Evolutionary conservation across 2,113 vertebrate genomes (phyloP), one percentile per base, ranked within the genome.

Genomic region (Mesembrinibis cayennensis): DNA sequence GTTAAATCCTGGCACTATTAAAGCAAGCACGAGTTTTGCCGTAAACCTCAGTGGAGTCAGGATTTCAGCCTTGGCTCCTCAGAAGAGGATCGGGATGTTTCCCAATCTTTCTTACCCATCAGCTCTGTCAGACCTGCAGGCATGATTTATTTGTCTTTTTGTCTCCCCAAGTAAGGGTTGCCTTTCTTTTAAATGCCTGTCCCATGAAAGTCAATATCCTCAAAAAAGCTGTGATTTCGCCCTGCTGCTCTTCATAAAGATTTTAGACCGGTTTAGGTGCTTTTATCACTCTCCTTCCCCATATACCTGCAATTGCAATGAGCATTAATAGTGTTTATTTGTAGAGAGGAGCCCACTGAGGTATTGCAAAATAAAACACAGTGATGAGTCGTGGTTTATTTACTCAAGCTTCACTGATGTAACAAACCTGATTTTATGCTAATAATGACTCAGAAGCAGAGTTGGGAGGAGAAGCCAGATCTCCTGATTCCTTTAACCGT

Each of bases 351-450:
- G 87, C 93, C 96, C 93, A 94, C 89, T 96, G 82, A 90, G 81
- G 67, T 89, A 73, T 97, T 97, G 94, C 96, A 97, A 97, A 97
- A 97, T 93, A 94, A 96, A 96, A 88, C 81, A 87, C 65, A 62
- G 77, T 11, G 95, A 96, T 95, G 97, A 97, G 94, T 95, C 4
- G 81, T 94, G 93, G 94, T 96, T 97, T 97, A 97, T 97, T 97
- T 97, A 96, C 91, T 94, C 91, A 96, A 94, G 94, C 87, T 89
- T 91, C 88, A 89, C 81, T 97, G 97, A 97, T 97, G 96, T 92
- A 97, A 97, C 91, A 94, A 95, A 93, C 94, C 93, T 97, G 95
- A 94, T 97, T 97, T 97, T 95, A 80, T 94, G 78, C 87, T 97
- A 94, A 94, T 96, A 96, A 95, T 96, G 91, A 96, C 88, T 96